Base-by-base conservation (phyloP, 2,888 invertebrate genomes). In the Argynnis bischoffii region DNA sequence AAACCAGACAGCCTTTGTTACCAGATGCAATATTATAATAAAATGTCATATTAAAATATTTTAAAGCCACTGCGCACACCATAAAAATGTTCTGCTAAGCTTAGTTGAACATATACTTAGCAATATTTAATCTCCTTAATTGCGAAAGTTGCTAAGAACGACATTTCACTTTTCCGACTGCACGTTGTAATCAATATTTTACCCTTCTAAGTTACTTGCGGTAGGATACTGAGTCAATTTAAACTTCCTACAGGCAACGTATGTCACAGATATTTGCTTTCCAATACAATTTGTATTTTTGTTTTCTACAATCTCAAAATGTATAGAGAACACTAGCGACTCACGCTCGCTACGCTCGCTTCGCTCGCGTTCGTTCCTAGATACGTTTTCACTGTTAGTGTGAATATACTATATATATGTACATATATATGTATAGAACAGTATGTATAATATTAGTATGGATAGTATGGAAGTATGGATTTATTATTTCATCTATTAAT, bases 1-100 rank as follows among this genome's bases (percentile, higher is more conserved):
- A 77, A 79, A 80, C 77, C 80, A 78, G 70, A 69, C 69, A 66
- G 41, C 61, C 56, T 68, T 67, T 65, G 60, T 60, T 54, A 50
- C 46, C 5, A 63, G 56, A 26, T 59, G 47, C 61, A 61, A 47
- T 41, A 13, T 35, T 16, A 11, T 63, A 46, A 67, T 54, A 59
- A 59, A 3, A 59, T 55, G 16, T 56, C 26, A 57, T 46, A 63
- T 67, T 56, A 66, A 35, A 48, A 64, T 51, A 15, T 13, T 18
- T 51, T 16, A 51, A 61, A 35, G 15, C 3, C 14, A 4, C 31
- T 35, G 31, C 8, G 1, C 31, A 21, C 16, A 51, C 41, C 18
- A 53, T 15, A 6, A 31, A 41, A 41, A 53, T 13, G 4, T 16
- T 16, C 35, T 51, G 18, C 18, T 16, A 18, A 35, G 5, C 18